Base-by-base conservation (phyloP, 2,113 vertebrate genomes). In the Chelonoidis abingdonii region DNA sequence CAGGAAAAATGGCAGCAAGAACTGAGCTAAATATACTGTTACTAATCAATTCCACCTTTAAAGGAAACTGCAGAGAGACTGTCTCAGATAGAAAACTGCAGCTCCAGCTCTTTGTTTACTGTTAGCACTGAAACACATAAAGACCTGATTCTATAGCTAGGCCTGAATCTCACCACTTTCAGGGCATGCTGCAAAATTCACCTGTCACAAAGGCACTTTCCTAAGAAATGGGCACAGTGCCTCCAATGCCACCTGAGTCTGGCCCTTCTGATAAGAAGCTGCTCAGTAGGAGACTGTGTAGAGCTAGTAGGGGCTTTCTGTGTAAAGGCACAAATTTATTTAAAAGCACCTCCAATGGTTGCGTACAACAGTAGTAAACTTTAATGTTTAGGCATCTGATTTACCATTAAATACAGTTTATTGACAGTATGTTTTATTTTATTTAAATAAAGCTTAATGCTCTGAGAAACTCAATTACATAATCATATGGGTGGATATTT, bases 381-480 rank as follows among this genome's bases (percentile, higher is more conserved):
- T 11, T 16, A 80, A 54, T 65, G 14, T 65, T 65, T 65, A 65
- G 59, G 27, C 6, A 8, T 35, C 29, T 65, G 59, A 65, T 65
- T 31, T 65, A 35, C 59, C 59, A 16, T 14, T 35, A 62, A 65
- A 65, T 35, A 16, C 4, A 69, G 10, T 78, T 56, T 81, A 85
- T 31, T 19, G 87, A 41, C 3, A 44, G 57, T 27, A 79, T 10
- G 29, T 24, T 84, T 87, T 79, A 86, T 93, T 47, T 57, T 80
- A 4, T 31, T 75, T 38, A 88, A 83, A 12, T 16, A 86, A 92
- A 80, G 27, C 47, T 12, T 19, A 81, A 54, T 29, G 88, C 2
- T 88, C 81, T 82, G 85, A 10, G 79, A 84, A 84, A 86, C 25
- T 87, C 35, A 25, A n/a, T 53, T 88, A 19, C 10, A 54, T 57